Evolutionary conservation across 2,888 invertebrate genomes (phyloP), one percentile per base, ranked within the genome.

Genomic region (Sphaerophoria taeniata): DNA sequence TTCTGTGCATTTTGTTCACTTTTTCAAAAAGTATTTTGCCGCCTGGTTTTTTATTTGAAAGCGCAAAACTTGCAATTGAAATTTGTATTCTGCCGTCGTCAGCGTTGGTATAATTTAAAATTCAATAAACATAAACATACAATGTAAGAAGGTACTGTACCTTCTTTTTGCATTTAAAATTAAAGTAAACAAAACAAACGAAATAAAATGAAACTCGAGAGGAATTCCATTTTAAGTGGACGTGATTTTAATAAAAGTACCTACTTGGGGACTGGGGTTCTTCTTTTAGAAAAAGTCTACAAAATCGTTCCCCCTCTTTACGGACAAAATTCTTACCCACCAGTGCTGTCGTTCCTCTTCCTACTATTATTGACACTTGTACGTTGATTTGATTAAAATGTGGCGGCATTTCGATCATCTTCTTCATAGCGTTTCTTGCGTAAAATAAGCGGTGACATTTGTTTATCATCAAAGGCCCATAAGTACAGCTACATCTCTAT

Each of bases 191-290:
- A 0, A 45, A 31, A 9, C 12, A 61, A 33, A 61, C 0, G 6
- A n/a, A 45, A n/a, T 12, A 4, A 31, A 24, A 43, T 9, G 43
- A 43, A 43, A 43, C 43, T 9, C 43, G 9, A 43, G 16, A 12
- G 31, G 0, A 45, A 31, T 61, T 61, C 31, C 61, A 16, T 63
- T 12, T 1, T 11, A 33, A 33, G 9, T 33, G 63, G 11, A 63
- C 63, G 45, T 63, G 63, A 63, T 49, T 63, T 14, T 39, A 39
- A 9, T 34, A 49, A n/a, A n/a, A n/a, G n/a, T n/a, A n/a, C n/a
- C n/a, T n/a, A n/a, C n/a, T 47, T 63, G 33, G 2, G 47, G 47
- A 11, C 34, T 47, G 24, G 0, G 12, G n/a, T n/a, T 47, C n/a
- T 45, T 45, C 3, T 47, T 47, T 47, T 49, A 4, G 14, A 49